phyloP scores from a whole-genome alignment of 2,888 invertebrate species.

The Deladenus siricidicola region DNA sequence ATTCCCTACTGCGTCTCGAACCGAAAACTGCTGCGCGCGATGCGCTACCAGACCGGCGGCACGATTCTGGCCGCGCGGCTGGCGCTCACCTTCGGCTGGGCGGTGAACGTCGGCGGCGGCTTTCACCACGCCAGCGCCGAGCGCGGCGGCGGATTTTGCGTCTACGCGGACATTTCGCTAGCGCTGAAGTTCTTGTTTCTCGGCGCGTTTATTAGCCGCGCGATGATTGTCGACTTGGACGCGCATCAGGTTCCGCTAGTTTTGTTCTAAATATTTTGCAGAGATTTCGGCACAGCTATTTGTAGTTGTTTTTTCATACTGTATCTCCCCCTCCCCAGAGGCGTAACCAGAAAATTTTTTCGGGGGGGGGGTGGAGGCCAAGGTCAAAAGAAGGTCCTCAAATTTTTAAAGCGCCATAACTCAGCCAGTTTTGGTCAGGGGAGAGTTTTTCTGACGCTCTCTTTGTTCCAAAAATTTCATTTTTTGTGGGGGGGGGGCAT shows the following conservation, averaged over 20 bases:
- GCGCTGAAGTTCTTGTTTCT: conserved; percentile 66
- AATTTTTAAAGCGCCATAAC: too few relatives aligned
- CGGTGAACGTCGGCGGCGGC: conserved; percentile 81
- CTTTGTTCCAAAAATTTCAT: too few relatives aligned
- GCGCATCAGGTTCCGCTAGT: conserved; percentile 86
- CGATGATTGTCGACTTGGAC: conserved; percentile 80
- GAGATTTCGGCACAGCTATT: too few relatives aligned
- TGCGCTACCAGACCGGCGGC: conserved; percentile 64
- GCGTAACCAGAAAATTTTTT: too few relatives aligned
- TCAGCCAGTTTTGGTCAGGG: too few relatives aligned
- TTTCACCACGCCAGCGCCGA: conserved; percentile 81
- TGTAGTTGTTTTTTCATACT: too few relatives aligned
- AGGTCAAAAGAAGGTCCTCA: too few relatives aligned
- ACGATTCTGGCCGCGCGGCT: conserved; percentile 70
- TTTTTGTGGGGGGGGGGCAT: too few relatives aligned
- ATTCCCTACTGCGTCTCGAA: conserved; percentile 73
- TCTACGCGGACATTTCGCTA: conserved; percentile 73
- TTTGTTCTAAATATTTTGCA: conserved; percentile 5
- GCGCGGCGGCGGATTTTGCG: conserved; percentile 80
- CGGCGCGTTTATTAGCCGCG: conserved; percentile 53
- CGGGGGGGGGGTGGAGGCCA: too few relatives aligned
- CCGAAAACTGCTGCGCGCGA: conserved; percentile 66
- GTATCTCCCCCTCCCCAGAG: too few relatives aligned
- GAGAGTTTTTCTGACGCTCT: too few relatives aligned
- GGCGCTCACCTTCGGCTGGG: conserved; percentile 75